Base-by-base conservation (phyloP, 2,113 vertebrate genomes). In the Microcebus ravelobensis region DNA sequence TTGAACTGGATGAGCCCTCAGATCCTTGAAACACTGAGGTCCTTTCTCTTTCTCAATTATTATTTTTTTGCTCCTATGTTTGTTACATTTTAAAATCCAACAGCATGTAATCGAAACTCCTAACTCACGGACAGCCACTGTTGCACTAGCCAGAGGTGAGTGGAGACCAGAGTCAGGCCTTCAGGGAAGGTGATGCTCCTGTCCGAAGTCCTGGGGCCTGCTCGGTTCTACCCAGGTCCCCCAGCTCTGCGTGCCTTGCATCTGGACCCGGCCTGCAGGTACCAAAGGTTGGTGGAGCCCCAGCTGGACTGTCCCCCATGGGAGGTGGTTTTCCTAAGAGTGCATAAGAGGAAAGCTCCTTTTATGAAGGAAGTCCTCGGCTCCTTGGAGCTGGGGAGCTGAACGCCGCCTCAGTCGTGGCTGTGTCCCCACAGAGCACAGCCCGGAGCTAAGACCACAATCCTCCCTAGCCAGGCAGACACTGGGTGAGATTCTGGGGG, bases 241-340 rank as follows among this genome's bases (percentile, higher is more conserved):
- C 12, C 0, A 6, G 50, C 31, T 10, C 50, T 2, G 29, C 1
- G 1, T 1, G 27, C n/a, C 42, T 63, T 1, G 8, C 65, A 71
- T 50, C 50, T 3, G 86, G 39, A 45, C 34, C 29, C 0, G 0
- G 29, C 14, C 14, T 0, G 9, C 20, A 9, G 36, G 29, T 12
- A 9, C 15, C 0, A 1, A 50, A 12, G 21, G 6, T 8, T 0
- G 0, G 23, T 23, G 76, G 25, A 5, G 13, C 17, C 55, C 3
- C 8, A 10, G 3, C 25, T 31, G 23, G 34, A 31, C 6, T 0
- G 63, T 34, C 5, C 10, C 14, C n/a, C 36, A 1, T 27, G 12
- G n/a, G 42, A 82, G 79, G n/a, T 3, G 0, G 13, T 29, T 50
- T 77, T n/a, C 27, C 48, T 39, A 48, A 52, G 14, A 2, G 42